Percentiles rank a stretch among this genome's conserved stretches.
phyloP scores from a whole-genome alignment of 2,113 vertebrate genomes.

The Hydrochoerus hydrochaeris region DNA sequence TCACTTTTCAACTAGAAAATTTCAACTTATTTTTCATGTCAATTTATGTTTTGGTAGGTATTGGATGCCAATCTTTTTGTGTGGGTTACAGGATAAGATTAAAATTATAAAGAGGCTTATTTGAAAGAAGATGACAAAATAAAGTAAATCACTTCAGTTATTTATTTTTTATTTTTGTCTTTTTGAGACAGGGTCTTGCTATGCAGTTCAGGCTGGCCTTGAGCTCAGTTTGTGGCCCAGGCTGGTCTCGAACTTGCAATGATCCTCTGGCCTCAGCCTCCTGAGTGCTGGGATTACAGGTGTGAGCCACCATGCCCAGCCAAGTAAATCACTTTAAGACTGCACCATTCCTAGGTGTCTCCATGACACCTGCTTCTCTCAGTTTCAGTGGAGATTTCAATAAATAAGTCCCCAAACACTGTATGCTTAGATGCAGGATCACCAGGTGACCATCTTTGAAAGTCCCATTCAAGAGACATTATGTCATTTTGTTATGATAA shows the following conservation, averaged over 20 bases:
- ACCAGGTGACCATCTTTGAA: background rate
- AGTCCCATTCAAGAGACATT: background rate
- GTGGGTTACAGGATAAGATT: background rate
- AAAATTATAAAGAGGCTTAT: background rate
- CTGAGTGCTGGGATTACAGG: no score
- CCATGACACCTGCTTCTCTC: background rate
- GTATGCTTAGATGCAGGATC: background rate
- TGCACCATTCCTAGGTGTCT: background rate
- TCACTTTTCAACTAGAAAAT: background rate
- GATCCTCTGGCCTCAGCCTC: no score
- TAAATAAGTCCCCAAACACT: background rate
- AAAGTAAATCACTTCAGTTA: no score
- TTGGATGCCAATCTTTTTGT: background rate
- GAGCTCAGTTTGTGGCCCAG: no score
- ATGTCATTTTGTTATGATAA: background rate
- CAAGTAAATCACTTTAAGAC: background rate
- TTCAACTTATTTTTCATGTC: background rate
- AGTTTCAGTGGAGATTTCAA: background rate
- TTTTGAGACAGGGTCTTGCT: no score
- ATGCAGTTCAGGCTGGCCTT: no score
- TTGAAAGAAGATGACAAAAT: conserved; percentile 27
- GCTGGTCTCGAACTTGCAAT: no score
- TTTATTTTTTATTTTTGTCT: no score
- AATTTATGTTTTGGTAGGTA: background rate
- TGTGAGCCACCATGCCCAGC: no score